These are phyloP conservation scores for Dunckerocampus dactyliophorus DNA, from an alignment of 2,113 vertebrate genomes.

Conservation along the genomic window DNA sequence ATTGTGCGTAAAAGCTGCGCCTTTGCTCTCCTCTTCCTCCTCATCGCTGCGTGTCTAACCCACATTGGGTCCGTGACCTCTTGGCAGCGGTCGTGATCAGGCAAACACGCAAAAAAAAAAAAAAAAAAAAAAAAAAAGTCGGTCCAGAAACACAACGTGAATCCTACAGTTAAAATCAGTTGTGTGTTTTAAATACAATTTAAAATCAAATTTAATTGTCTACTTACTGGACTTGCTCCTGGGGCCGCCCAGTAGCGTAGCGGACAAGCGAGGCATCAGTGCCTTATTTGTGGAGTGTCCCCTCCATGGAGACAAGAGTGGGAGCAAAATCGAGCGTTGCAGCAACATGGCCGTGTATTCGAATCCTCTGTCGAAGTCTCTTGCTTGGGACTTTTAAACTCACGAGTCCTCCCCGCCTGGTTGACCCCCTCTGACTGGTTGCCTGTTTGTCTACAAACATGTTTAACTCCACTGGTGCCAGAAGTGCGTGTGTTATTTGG, in stretches of 20 bases:
- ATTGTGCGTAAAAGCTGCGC: background rate
- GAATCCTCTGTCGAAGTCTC: constrained; percentile 1
- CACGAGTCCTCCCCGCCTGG: constrained; percentile 35
- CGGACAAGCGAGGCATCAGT: background rate
- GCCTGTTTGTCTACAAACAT: constrained; percentile 2
- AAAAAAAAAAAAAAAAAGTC: background rate
- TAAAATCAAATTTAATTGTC: background rate
- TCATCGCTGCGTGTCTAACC: too few relatives aligned
- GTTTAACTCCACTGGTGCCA: constrained; percentile 48
- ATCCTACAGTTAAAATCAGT: too few relatives aligned
- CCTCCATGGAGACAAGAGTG: constrained; percentile 9
- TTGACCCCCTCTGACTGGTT: constrained; percentile 8
- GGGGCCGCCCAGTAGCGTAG: constrained; percentile 8
- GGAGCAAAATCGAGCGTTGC: constrained; percentile 25
- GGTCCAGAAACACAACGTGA: too few relatives aligned
- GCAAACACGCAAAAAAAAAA: background rate
- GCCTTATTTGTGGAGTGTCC: background rate
- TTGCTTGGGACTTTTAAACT: constrained; percentile 29
- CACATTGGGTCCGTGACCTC: background rate
- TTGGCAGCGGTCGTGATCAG: background rate
- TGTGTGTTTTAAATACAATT: too few relatives aligned
- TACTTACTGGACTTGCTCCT: constrained; percentile 45
- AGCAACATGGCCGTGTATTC: constrained; percentile 35
- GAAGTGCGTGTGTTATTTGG: background rate
- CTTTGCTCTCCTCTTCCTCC: background rate